These are phyloP conservation scores for Trissolcus brochymenae DNA, from an alignment of 2,888 invertebrate genomes.

Conservation along the genomic window DNA sequence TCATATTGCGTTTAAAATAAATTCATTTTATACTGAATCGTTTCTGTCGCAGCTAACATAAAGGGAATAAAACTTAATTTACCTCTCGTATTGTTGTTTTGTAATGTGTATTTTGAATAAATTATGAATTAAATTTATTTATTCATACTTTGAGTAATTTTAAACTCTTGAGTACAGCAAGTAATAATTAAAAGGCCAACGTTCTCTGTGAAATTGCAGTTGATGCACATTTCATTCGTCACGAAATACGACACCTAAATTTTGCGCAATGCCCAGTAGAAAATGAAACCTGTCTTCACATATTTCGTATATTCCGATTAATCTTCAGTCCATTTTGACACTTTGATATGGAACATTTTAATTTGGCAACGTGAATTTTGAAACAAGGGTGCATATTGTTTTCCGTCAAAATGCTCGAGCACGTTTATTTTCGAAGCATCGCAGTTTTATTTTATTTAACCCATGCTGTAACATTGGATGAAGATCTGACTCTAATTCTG, in stretches of 20 bases:
- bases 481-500: constrained; percentile 79
- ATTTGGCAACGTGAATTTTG: constrained; percentile 10
- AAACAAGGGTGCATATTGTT: background rate
- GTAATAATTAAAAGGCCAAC: constrained; percentile 5
- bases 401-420: background rate
- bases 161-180: no score
- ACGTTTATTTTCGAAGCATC: constrained; percentile 10
- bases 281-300: constrained; percentile 24
- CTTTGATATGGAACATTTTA: constrained; percentile 29
- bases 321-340: constrained; percentile 17
- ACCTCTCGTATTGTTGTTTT: background rate
- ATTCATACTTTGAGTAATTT: background rate
- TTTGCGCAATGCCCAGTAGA: constrained; percentile 32
- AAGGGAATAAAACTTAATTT: no score
- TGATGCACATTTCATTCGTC: constrained; percentile 29
- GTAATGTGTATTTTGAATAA: background rate
- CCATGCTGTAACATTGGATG: constrained; percentile 61
- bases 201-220: constrained; percentile 25
- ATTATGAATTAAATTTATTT: background rate
- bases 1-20: no score
- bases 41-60: no score
- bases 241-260: constrained; percentile 13
- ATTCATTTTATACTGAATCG: no score
- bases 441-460: background rate
- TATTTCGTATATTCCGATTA: constrained; percentile 18